Base-by-base conservation (phyloP, 2,113 vertebrate genomes). In the Emydocephalus ijimae region DNA sequence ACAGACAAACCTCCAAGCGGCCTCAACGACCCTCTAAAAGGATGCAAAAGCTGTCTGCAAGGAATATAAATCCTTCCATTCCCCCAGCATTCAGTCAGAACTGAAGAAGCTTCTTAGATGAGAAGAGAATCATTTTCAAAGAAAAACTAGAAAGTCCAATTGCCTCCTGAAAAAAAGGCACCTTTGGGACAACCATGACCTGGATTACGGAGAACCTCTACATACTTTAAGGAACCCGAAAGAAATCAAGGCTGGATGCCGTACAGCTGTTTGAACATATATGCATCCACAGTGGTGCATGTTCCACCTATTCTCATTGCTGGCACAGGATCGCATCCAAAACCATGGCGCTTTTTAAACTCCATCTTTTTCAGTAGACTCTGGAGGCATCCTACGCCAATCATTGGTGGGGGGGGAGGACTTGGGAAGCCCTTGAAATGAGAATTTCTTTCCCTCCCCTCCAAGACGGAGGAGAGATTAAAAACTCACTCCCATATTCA, bases 401-500 rank as follows among this genome's bases (percentile, higher is more conserved):
- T 95, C 94, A 94, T 95, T 50, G 7, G 48, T 45, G 48, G 1
- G 48, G 48, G 8, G 48, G 48, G 3, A 11, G n/a, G n/a, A n/a
- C 97, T 97, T 97, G 96, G 94, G 97, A 97, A 96, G 96, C 91
- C 95, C 95, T 96, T 97, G 93, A 95, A 92, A 96, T 96, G 96
- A 96, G 92, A 95, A 96, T 93, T 95, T 4, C 96, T 50, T 1
- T 1, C 48, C 48, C 48, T 6, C 48, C 97, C 97, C 97, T 96
- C 97, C 96, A 97, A 98, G 96, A 21, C n/a, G 92, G 69, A 85
- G 85, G 90, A 88, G 15, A 61, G 64, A 93, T 89, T 59, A 64
- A 92, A 92, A 92, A 92, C 96, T 96, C 96, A 96, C 96, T 97
- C 97, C 97, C 97, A 96, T 97, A 97, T 94, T 96, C 96, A 97